Evolutionary conservation across 2,797 vertebrate genomes (phyloP), one percentile per base, ranked within the genome.

Genomic region (Coregonus ussuriensis): DNA sequence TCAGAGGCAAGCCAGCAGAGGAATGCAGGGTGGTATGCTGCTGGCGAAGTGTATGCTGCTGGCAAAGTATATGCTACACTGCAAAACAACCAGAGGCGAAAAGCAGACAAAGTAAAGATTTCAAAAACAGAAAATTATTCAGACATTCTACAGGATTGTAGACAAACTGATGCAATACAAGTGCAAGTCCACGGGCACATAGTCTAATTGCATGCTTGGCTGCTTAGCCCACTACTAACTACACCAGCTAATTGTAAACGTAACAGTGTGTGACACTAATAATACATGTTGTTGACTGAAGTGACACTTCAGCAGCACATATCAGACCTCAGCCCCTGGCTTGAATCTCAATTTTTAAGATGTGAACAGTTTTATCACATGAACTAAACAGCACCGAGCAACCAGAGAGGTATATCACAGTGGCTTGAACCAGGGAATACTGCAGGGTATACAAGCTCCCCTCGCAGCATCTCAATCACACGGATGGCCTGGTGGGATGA

Each of bases 171-270:
- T 83, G 82, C 81, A 80, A 85, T 72, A 65, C 5, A 72, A 81
- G 85, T 71, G 74, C 77, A 84, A 82, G 80, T 77, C 81, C 84
- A 78, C 52, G 72, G 72, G 82, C 79, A 16, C 71, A 85, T 82
- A 76, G 73, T 83, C 21, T 31, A 33, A 14, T 72, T 33, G 71
- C 72, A 81, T 53, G 81, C 76, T 81, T 70, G 80, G 74, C 65
- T 84, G 81, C 75, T 56, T 71, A 73, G 74, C 68, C 29, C 76
- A 72, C 75, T n/a, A 75, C 37, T 73, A 83, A 77, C 77, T 72
- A 77, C 81, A 84, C 21, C 74, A 77, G 84, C 79, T 90, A 88
- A 90, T 81, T 86, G 83, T 77, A 77, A 89, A 82, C 79, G 65
- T 85, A 86, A 89, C 74, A 52, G 69, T 4, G 25, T 76, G 77